Evolutionary conservation across 2,888 invertebrate genomes (phyloP).

Genomic region (Ferdinandea cuprea): DNA sequence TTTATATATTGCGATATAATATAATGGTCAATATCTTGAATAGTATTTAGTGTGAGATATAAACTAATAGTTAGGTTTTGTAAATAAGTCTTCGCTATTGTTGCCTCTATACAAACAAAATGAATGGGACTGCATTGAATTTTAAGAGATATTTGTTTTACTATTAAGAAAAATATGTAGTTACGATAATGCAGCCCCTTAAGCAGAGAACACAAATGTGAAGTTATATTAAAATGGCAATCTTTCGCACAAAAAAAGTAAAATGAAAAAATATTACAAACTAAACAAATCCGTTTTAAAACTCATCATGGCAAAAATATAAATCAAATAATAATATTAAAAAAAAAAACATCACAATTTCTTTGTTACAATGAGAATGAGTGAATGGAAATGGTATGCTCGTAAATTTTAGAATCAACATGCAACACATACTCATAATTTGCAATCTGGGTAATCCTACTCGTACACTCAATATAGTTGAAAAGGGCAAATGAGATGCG

Average conservation of each 20-base stretch:
- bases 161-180: no score
- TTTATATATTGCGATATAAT: no score
- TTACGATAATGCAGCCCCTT: no score
- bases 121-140: no score
- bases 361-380: conserved; percentile 26
- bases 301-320: conserved; percentile 21
- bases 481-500: no score
- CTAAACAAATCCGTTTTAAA: not conserved
- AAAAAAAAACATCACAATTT: conserved; percentile 53
- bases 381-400: conserved; percentile 36
- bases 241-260: conserved; percentile 31
- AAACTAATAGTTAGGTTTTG: conserved; percentile 52
- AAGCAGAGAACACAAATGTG: not conserved
- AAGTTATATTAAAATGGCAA: conserved; percentile 54
- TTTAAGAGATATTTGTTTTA: no score
- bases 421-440: not conserved
- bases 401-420: conserved; percentile 14
- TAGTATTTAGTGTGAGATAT: conserved; percentile 60
- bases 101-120: conserved; percentile 20
- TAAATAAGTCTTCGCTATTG: conserved; percentile 65
- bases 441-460: not conserved
- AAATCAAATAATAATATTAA: conserved; percentile 8
- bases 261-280: conserved; percentile 7
- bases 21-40: conserved; percentile 61
- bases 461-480: not conserved